Evolutionary conservation across 2,113 vertebrate genomes (phyloP), one percentile per base, ranked within the genome.

Genomic region (Rhea pennata): DNA sequence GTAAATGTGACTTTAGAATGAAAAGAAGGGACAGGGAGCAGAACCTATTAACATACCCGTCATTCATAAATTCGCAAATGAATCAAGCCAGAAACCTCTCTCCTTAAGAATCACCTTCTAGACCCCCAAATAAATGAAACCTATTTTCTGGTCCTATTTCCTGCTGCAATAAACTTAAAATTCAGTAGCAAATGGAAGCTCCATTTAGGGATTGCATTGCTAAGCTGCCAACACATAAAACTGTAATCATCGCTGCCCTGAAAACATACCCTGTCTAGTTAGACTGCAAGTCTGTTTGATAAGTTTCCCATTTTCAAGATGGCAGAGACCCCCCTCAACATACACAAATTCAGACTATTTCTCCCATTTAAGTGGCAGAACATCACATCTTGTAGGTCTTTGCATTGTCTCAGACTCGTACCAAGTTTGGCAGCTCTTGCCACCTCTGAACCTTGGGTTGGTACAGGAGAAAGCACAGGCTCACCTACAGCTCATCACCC

Each of bases 291-390:
- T 36, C 36, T 36, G 36, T 36, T 36, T 36, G 36, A 36, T 36
- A 69, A 48, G 7, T 73, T 77, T 20, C 3, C 36, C 50, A 20
- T n/a, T 46, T 61, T 51, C 5, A 0, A 2, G 10, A 67, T 8
- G 40, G 50, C 36, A 77, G 59, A 40, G 36, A 64, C 42, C 15
- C 73, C 73, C 66, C 48, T 0, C 2, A 62, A 48, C 0, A 5
- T 2, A 40, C 20, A 48, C 0, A 0, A 53, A 71, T 71, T 58
- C 44, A 72, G 61, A 82, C 21, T 3, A 2, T 11, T 36, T 26
- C 11, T 75, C n/a, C 8, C 14, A 39, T 50, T 81, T 61, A 71
- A 3, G 6, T 17, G 54, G 36, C 36, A 36, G 36, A 36, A 36
- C 36, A 36, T 27, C 16, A 33, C 27, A 17, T 48, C 39, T 4